A percentile compares a stretch with the other conserved stretches of the same genome.
Evolutionary conservation across 2,113 vertebrate species (phyloP).

Genomic region (Talpa occidentalis): DNA sequence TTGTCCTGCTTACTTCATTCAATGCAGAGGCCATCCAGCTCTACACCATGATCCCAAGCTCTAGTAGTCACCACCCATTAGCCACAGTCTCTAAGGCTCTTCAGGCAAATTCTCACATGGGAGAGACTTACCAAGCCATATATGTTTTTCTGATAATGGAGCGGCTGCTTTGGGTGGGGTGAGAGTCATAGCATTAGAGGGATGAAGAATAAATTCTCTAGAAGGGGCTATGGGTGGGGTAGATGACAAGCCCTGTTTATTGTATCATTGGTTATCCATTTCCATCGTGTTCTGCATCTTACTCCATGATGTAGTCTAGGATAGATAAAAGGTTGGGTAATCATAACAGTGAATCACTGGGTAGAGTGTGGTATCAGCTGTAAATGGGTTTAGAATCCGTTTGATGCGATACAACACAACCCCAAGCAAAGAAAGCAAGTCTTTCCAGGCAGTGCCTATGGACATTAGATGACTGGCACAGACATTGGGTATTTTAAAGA

Average conservation of each 20-base stretch:
- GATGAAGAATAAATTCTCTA: not conserved
- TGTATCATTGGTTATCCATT: not conserved
- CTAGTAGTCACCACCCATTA: not conserved
- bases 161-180: not conserved
- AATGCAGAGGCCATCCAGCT: not conserved
- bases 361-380: not conserved
- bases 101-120: not conserved
- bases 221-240: not conserved
- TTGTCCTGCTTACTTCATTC: not conserved
- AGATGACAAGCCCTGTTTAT: not conserved
- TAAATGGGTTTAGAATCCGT: not conserved
- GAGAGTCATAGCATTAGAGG: not conserved
- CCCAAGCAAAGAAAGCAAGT: not conserved
- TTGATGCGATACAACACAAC: not conserved
- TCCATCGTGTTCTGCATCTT: not conserved
- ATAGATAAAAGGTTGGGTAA: not conserved
- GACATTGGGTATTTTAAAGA: not conserved
- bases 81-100: not conserved
- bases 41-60: not conserved
- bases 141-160: not conserved
- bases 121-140: not conserved
- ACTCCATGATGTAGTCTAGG: not conserved
- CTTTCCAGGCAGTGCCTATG: not conserved
- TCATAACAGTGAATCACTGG: not conserved
- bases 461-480: not conserved